These are phyloP conservation scores for Myiotriccus ornatus DNA, from an alignment of 2,797 vertebrate species.

Conservation along the genomic window DNA sequence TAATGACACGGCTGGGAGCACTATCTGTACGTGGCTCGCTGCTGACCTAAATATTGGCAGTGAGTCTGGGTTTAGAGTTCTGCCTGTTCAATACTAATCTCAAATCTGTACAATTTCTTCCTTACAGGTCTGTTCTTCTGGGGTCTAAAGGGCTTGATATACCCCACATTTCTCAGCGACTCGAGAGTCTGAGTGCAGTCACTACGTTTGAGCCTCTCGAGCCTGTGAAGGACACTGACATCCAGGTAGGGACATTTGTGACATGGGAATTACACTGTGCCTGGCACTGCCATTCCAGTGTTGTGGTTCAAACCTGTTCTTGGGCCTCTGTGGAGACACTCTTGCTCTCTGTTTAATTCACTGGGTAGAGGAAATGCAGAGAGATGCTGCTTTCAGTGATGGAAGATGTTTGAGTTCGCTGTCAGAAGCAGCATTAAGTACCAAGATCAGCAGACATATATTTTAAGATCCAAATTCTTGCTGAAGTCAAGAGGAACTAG, in stretches of 20 bases:
- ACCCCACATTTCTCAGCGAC: constrained; percentile 93
- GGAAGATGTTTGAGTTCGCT: neutral
- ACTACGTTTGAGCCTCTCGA: constrained; percentile 97
- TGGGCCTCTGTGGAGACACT: neutral
- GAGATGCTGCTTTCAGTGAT: neutral
- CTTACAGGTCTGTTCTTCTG: constrained; percentile 89
- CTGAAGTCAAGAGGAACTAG: neutral
- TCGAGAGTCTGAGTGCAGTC: constrained; percentile 94
- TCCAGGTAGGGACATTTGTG: constrained; percentile 82
- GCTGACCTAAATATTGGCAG: neutral
- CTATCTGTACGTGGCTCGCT: neutral
- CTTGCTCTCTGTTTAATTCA: neutral
- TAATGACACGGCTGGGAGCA: neutral
- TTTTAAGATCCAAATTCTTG: neutral
- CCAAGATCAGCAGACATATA: neutral
- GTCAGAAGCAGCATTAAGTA: neutral
- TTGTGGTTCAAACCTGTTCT: neutral
- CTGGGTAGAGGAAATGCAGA: neutral
- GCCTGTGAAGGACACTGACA: constrained; percentile 97
- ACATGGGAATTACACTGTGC: accelerated
- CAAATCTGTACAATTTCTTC: neutral
- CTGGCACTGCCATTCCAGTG: neutral
- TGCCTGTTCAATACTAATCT: neutral
- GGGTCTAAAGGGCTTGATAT: constrained; percentile 95
- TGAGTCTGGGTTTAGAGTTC: neutral